Evolutionary conservation across 2,888 invertebrate species (phyloP).

Genomic region (Plagodis dolabraria): DNA sequence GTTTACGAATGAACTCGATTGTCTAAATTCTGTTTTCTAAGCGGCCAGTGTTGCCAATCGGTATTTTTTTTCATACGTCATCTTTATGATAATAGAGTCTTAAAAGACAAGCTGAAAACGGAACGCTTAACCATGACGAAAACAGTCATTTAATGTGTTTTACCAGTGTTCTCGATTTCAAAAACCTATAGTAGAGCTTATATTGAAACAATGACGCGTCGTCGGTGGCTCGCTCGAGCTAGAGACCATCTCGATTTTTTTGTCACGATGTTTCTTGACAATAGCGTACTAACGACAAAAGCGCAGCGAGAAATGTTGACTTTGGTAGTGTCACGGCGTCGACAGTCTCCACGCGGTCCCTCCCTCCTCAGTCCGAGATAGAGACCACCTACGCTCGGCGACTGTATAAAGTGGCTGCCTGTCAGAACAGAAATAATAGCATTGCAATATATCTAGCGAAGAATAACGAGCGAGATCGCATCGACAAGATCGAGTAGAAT

Average conservation of each 20-base stretch:
- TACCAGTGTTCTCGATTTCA: slow-evolving; percentile 61
- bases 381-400: slow-evolving; percentile 71
- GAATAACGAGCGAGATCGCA: slow-evolving; percentile 54
- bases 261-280: slow-evolving; percentile 54
- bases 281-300: slow-evolving; percentile 67
- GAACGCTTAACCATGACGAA: slow-evolving; percentile 55
- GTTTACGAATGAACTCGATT: slow-evolving; percentile 35
- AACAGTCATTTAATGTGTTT: slow-evolving; percentile 58
- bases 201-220: slow-evolving; percentile 49
- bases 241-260: slow-evolving; percentile 33
- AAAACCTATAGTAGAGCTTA: slow-evolving; percentile 42
- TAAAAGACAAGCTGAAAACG: slow-evolving; percentile 52
- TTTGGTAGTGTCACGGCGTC: slow-evolving; percentile 45
- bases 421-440: slow-evolving; percentile 60
- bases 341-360: slow-evolving; percentile 4
- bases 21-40: slow-evolving; percentile 47
- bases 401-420: slow-evolving; percentile 49
- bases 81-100: slow-evolving; percentile 56
- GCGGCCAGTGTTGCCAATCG: slow-evolving; percentile 30
- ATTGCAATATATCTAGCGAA: slow-evolving; percentile 42
- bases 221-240: slow-evolving; percentile 35
- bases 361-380: slow-evolving; percentile 41
- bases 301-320: slow-evolving; percentile 71
- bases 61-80: slow-evolving; percentile 37
- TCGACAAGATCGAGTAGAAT: slow-evolving; percentile 50